A percentile compares a stretch with the other conserved stretches of the same genome.
phyloP scores from a whole-genome alignment of 2,888 invertebrate genomes.

The Cepaea hortensis region DNA sequence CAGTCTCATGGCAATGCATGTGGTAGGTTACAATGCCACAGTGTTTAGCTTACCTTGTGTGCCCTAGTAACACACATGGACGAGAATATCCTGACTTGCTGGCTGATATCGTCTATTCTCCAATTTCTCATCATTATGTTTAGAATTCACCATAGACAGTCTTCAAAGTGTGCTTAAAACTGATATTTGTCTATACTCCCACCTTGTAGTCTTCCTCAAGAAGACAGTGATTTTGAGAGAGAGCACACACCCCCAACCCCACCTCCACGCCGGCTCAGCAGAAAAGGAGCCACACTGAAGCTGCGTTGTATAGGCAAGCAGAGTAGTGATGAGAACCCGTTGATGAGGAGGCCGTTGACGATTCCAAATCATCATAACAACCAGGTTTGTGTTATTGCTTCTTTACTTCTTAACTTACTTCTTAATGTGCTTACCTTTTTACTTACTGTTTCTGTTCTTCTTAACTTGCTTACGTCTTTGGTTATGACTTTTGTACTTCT shows the following conservation, averaged over 20 bases:
- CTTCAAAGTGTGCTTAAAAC: too few species aligned
- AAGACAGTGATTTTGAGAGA: conserved; percentile 75
- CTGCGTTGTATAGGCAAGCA: conserved; percentile 77
- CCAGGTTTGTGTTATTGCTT: not conserved
- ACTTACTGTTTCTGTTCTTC: not conserved
- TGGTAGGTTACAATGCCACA: too few species aligned
- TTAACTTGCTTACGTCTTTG: not conserved
- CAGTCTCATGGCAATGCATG: too few species aligned
- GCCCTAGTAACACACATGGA: too few species aligned
- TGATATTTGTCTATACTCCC: too few species aligned
- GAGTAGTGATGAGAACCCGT: conserved; percentile 78
- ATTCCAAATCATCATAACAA: conserved; percentile 19
- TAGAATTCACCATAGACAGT: too few species aligned
- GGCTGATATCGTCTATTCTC: too few species aligned
- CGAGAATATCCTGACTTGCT: too few species aligned
- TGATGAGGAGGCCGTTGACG: conserved; percentile 78
- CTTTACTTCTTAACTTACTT: too few species aligned
- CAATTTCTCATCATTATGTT: too few species aligned
- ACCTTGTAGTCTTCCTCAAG: conserved; percentile 71
- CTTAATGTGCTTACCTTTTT: too few species aligned
- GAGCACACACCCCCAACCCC: conserved; percentile 80
- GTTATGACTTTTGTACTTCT: not conserved
- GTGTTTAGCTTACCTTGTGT: too few species aligned
- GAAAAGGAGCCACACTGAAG: conserved; percentile 73
- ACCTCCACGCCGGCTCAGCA: conserved; percentile 73